Evolutionary conservation across 2,888 invertebrate genomes (phyloP).

Genomic region (Lasioglossum calceatum): DNA sequence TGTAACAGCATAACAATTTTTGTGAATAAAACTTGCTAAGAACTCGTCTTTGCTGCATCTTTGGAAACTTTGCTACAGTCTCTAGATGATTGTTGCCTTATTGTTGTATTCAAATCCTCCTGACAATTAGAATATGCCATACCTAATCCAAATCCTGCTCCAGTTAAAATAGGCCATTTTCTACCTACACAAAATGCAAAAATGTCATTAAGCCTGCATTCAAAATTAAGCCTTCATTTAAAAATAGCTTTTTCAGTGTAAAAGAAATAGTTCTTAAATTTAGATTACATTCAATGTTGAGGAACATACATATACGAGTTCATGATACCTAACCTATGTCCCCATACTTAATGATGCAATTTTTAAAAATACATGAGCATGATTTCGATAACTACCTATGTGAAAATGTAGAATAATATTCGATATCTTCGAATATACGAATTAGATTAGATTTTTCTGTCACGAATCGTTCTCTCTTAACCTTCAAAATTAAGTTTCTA

Average conservation of each 20-base stretch:
- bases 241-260: background rate
- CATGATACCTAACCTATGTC: slow-evolving; percentile 31
- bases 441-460: slow-evolving; percentile 20
- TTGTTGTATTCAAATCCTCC: slow-evolving; percentile 86
- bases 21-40: slow-evolving; percentile 50
- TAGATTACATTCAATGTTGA: background rate
- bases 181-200: slow-evolving; percentile 86
- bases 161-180: slow-evolving; percentile 95
- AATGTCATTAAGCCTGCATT: slow-evolving; percentile 2
- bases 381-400: background rate
- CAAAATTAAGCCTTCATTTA: too few relatives aligned
- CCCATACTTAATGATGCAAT: background rate
- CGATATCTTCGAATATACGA: slow-evolving; percentile 14
- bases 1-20: slow-evolving; percentile 61
- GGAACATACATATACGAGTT: background rate
- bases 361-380: background rate
- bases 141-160: slow-evolving; percentile 95
- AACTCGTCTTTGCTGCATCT: slow-evolving; percentile 63
- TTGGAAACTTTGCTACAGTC: slow-evolving; percentile 60
- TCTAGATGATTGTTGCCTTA: slow-evolving; percentile 69
- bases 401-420: background rate
- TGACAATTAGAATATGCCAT: slow-evolving; percentile 96
- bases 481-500: background rate
- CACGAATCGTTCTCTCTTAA: slow-evolving; percentile 13
- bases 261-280: background rate